Percentiles rank a stretch among this genome's conserved stretches.
Evolutionary conservation across 2,113 vertebrate species (phyloP).

Genomic region (Cyprinodon tularosa): DNA sequence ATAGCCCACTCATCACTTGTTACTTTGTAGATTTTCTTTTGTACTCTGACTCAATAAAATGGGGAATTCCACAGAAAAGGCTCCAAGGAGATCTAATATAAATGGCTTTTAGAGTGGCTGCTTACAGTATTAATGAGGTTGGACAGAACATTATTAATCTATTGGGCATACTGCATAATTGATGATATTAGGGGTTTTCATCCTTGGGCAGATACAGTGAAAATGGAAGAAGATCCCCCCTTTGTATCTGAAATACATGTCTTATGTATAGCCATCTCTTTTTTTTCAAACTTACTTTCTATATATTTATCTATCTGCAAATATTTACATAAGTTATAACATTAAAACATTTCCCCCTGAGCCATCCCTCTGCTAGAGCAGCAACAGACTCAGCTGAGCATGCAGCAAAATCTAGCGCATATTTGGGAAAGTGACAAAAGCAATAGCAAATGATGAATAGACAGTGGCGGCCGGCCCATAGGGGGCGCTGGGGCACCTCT

Average conservation of each 20-base stretch:
- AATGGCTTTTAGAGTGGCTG: conserved; percentile 71
- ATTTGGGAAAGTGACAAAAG: conserved; percentile 8
- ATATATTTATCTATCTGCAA: conserved; percentile 1
- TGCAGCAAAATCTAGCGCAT: conserved; percentile 25
- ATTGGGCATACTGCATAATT: conserved; percentile 55
- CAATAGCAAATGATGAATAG: not conserved
- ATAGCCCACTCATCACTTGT: conserved; percentile 12
- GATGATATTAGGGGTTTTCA: conserved; percentile 27
- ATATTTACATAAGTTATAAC: not conserved
- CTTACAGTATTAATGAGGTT: conserved; percentile 72
- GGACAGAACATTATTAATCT: conserved; percentile 59
- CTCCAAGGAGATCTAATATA: conserved; percentile 46
- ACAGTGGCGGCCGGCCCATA: no score
- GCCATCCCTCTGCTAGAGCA: conserved; percentile 35
- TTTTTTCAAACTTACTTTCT: not conserved
- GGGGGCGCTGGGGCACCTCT: no score
- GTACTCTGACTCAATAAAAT: conserved; percentile 32
- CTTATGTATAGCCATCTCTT: not conserved
- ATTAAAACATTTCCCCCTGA: conserved; percentile 30
- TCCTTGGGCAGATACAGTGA: conserved; percentile 27
- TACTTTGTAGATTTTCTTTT: conserved; percentile 29
- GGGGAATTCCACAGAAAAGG: conserved; percentile 33
- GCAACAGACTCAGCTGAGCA: conserved; percentile 25
- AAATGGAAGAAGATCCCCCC: conserved; percentile 5
- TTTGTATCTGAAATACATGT: conserved; percentile 5